Evolutionary conservation across 1,140 invertebrate genomes (phyloP), one percentile per base, ranked within the genome.

Genomic region (Melipona quadrifasciata): DNA sequence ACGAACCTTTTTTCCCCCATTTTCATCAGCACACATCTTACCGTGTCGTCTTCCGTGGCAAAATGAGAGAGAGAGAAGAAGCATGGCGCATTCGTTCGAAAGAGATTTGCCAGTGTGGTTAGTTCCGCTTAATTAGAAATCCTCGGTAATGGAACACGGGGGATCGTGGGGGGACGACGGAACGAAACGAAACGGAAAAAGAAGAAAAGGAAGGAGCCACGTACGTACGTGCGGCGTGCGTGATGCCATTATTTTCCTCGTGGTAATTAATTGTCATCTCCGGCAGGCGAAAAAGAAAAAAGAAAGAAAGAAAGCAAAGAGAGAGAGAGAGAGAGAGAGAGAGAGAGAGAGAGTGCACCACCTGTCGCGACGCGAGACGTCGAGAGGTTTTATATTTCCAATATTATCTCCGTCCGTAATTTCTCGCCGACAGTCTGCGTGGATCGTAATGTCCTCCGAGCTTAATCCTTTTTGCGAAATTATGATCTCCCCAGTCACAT

Each of bases 361-460:
- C 76, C 77, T 77, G 78, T 88, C 86, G 82, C 77, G 82, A 82
- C 72, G 73, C 72, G 73, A 53, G 87, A 84, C 86, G 84, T 73
- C 70, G 78, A 47, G 27, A 78, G 81, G 77, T 85, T 82, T 89
- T 78, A 89, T 80, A 86, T 86, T 89, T 89, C 87, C 88, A 86
- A 89, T 89, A 89, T 83, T 86, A 86, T 89, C 87, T 86, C 39
- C 57, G 74, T 24, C 19, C 74, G 84, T 88, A 89, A 89, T 89
- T 89, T 86, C 76, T 89, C 78, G 67, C 68, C 47, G 70, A 24
- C 64, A 68, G 51, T 77, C 64, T 39, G 61, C 51, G 57, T 17
- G 61, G 39, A 34, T 75, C 80, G 77, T 81, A 86, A 89, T 77
- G 61, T 84, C 67, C 84, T 73, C 27, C 77, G 64, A 47, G 55